Evolutionary conservation across 1,140 invertebrate genomes (phyloP).

Genomic region (Bombus consobrinus): DNA sequence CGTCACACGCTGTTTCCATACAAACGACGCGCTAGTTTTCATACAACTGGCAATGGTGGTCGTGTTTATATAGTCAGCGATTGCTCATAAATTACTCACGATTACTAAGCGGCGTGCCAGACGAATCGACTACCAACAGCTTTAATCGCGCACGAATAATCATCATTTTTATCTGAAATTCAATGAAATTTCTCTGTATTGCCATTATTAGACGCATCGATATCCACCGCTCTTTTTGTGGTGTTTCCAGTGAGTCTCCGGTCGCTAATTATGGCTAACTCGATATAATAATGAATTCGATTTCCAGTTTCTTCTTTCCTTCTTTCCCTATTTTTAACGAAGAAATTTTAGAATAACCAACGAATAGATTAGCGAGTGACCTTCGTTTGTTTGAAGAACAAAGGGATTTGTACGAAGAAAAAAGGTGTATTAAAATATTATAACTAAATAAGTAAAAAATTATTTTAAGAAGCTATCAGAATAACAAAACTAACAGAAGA

Average conservation of each 20-base stretch:
- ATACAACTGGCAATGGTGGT: not conserved
- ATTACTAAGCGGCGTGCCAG: conserved; percentile 39
- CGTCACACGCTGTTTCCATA: conserved; percentile 27
- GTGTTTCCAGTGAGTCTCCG: not conserved
- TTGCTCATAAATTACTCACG: conserved; percentile 55
- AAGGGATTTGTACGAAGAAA: not conserved
- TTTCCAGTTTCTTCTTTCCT: not conserved
- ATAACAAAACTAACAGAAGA: no score
- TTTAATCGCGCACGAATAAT: conserved; percentile 38
- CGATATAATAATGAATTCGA: not conserved
- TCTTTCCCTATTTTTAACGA: not conserved
- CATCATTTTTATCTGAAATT: conserved; percentile 40
- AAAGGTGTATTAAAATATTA: not conserved
- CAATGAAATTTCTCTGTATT: not conserved
- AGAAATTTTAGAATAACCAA: not conserved
- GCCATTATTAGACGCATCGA: conserved; percentile 20
- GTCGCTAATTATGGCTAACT: not conserved
- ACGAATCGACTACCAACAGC: conserved; percentile 13
- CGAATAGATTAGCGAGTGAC: not conserved
- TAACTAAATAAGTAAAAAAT: no score
- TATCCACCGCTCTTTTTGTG: not conserved
- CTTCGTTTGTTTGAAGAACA: not conserved
- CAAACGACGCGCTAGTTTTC: conserved; percentile 29
- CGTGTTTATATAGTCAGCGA: conserved; percentile 25
- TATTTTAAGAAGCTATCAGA: no score